phyloP scores from a whole-genome alignment of 1,140 invertebrate species.

The Euschistus heros region DNA sequence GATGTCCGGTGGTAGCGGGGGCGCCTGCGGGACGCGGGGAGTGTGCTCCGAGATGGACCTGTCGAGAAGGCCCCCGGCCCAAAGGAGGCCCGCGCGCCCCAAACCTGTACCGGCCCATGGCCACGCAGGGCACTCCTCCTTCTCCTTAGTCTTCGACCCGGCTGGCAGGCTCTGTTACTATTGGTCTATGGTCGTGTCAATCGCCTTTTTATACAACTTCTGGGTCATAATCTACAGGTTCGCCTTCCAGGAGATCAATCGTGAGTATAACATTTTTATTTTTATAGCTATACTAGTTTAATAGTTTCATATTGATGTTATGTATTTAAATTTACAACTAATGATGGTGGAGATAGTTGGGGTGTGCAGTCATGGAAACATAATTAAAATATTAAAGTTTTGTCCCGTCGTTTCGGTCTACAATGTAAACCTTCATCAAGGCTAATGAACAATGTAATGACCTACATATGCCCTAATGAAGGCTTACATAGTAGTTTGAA shows the following conservation, averaged over 20 bases:
- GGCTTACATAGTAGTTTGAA: no score
- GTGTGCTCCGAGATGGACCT: conserved; percentile 63
- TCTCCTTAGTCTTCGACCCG: conserved; percentile 88
- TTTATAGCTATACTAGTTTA: no score
- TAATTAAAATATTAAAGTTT: no score
- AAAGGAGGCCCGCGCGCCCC: conserved; percentile 8
- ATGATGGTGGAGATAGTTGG: no score
- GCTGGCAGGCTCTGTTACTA: conserved; percentile 87
- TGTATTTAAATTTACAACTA: no score
- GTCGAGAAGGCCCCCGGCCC: conserved; percentile 15
- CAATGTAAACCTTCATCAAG: no score
- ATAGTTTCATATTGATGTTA: no score
- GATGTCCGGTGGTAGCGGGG: conserved; percentile 57
- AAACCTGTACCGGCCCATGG: conserved; percentile 16
- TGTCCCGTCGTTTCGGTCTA: no score
- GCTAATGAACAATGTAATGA: no score
- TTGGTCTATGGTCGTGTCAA: conserved; percentile 93
- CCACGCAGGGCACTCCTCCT: conserved; percentile 32
- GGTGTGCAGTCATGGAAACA: no score
- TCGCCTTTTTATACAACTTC: conserved; percentile 97
- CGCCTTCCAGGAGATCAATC: conserved; percentile 87
- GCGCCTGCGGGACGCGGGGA: conserved; percentile 38
- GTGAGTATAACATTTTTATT: conserved; percentile 40
- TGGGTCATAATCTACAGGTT: conserved; percentile 98
- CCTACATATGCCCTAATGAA: no score